Percentiles rank a stretch among this genome's conserved stretches.
These are phyloP conservation scores for Lithodes maja DNA, from an alignment of 2,888 invertebrate species.

Conservation along the genomic window DNA sequence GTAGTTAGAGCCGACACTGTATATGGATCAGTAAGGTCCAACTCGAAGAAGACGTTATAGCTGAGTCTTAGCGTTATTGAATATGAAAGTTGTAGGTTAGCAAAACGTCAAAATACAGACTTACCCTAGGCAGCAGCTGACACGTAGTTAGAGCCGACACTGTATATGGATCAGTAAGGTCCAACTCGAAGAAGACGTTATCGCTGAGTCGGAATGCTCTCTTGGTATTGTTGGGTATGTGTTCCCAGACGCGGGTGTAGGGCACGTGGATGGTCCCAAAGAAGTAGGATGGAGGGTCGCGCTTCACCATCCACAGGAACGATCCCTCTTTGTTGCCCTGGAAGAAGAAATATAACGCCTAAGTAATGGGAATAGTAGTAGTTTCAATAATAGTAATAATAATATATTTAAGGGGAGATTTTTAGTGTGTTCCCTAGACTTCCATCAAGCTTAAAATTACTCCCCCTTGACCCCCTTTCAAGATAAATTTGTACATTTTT, in stretches of 20 bases:
- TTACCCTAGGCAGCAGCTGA: slow-evolving; percentile 75
- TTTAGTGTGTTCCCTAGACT: too few species aligned
- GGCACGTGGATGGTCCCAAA: slow-evolving; percentile 80
- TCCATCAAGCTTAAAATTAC: too few species aligned
- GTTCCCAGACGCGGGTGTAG: slow-evolving; percentile 78
- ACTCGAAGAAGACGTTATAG: slow-evolving; percentile 74
- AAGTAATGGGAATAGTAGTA: too few species aligned
- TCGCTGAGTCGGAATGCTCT: slow-evolving; percentile 76
- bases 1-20: too few species aligned
- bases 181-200: slow-evolving; percentile 78
- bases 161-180: slow-evolving; percentile 77
- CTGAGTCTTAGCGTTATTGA: slow-evolving; percentile 71
- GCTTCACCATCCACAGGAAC: slow-evolving; percentile 72
- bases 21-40: too few species aligned
- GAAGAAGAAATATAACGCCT: too few species aligned
- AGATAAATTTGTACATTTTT: too few species aligned
- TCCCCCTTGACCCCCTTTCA: too few species aligned
- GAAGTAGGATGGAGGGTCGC: slow-evolving; percentile 75
- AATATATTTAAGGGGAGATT: too few species aligned
- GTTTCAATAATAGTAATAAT: too few species aligned
- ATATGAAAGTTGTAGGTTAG: too few species aligned
- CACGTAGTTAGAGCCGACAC: slow-evolving; percentile 76
- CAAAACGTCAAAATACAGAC: too few species aligned
- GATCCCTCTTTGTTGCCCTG: slow-evolving; percentile 69
- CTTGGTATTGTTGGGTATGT: slow-evolving; percentile 77